phyloP scores from a whole-genome alignment of 2,113 vertebrate genomes.

The Tringa solitaria region DNA sequence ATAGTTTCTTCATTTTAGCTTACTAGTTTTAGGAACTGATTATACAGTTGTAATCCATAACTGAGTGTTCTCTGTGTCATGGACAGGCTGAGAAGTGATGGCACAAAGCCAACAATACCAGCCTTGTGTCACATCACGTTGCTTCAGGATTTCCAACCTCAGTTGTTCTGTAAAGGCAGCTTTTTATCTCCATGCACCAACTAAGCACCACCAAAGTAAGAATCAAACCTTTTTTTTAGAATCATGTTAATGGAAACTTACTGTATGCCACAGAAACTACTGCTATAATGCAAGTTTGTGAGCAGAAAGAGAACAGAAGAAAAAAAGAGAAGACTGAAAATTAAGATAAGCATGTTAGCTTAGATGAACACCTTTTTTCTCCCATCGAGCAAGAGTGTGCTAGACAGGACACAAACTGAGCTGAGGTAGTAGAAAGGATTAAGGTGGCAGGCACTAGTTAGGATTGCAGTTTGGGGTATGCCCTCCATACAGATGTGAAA shows the following conservation, averaged over 20 bases:
- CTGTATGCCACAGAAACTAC: neutral
- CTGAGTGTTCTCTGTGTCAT: neutral
- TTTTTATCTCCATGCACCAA: neutral
- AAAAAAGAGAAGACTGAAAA: neutral
- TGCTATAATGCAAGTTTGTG: neutral
- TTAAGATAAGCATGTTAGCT: neutral
- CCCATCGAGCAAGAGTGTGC: neutral
- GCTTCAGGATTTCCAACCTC: neutral
- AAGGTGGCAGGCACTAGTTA: neutral
- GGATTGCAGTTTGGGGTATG: neutral
- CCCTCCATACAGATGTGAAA: neutral
- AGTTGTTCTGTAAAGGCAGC: neutral
- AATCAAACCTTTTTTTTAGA: neutral
- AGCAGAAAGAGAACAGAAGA: neutral
- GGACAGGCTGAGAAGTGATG: neutral
- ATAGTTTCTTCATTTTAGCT: neutral
- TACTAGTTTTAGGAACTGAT: neutral
- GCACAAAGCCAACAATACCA: neutral
- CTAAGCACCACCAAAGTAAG: neutral
- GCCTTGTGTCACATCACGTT: neutral
- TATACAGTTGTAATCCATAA: neutral
- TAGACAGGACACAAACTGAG: neutral
- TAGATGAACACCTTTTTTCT: neutral
- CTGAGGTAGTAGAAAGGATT: neutral
- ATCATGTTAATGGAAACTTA: neutral